These are phyloP conservation scores for Pantherophis guttatus DNA, from an alignment of 2,113 vertebrate genomes.

Conservation along the genomic window DNA sequence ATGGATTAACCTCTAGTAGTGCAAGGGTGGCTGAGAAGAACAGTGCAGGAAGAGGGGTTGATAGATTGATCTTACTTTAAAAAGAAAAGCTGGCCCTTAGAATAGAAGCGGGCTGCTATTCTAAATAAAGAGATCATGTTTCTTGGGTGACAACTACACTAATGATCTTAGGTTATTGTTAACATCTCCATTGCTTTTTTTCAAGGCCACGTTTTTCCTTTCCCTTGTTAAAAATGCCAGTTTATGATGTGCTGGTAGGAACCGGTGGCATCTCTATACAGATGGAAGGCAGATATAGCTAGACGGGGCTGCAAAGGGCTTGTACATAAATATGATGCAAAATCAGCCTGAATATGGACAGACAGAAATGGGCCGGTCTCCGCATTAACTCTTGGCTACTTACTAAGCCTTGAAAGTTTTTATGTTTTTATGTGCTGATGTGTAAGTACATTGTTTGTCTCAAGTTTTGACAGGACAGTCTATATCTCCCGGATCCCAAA, in stretches of 20 bases:
- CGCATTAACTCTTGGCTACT: not conserved
- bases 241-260: not conserved
- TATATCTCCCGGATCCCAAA: not conserved
- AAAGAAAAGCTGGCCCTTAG: not conserved
- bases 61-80: not conserved
- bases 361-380: not conserved
- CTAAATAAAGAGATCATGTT: conserved; percentile 22
- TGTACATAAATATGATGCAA: not conserved
- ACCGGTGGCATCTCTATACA: not conserved
- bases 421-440: not conserved
- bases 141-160: not conserved
- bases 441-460: not conserved
- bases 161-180: not conserved
- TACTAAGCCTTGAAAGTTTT: not conserved
- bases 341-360: not conserved
- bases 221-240: not conserved
- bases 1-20: conserved; percentile 28
- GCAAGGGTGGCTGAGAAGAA: conserved; percentile 19
- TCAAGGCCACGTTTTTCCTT: not conserved
- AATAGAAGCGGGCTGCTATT: not conserved
- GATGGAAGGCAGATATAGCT: not conserved
- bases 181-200: conserved; percentile 9
- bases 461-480: not conserved
- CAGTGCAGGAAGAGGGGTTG: not conserved
- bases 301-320: not conserved